Evolutionary conservation across 2,113 vertebrate genomes (phyloP), one percentile per base, ranked within the genome.

Genomic region (Rousettus leschenaultii): DNA sequence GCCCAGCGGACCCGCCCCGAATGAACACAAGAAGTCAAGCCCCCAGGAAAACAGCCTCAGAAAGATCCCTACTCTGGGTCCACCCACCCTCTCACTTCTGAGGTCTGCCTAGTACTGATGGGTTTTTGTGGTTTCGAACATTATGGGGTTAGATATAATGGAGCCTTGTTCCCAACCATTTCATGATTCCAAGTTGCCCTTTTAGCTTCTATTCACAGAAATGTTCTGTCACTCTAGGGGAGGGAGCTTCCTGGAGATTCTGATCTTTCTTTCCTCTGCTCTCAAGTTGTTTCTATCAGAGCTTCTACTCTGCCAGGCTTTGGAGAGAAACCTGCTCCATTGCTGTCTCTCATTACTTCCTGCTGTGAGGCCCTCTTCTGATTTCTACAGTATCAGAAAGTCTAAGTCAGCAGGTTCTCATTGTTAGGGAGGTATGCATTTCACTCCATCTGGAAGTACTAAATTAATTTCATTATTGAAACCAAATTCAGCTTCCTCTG

Each of bases 161-260:
- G 40, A 88, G 90, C 77, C 88, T 96, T 98, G 91, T 98, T 96
- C 24, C 83, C 70, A 65, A 40, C 19, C 38, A 15, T 66, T 33
- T 59, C 35, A 9, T 84, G 21, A 92, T 94, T 96, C 55, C 6
- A 4, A 85, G 28, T 48, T 96, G 91, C 92, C 79, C 91, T 83
- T 91, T 73, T 24, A 73, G 91, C 77, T 91, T 57, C 85, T 88
- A n/a, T 92, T 89, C 84, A 94, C 40, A 96, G 77, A 83, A 94
- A 92, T 96, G 74, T 26, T 93, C 3, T 63, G 38, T 83, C 61
- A 18, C 38, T 92, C 7, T 18, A 71, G 63, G 71, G 91, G 53
- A 73, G 80, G 93, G 61, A 55, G 30, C 68, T 92, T 90, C 86
- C 85, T 61, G 59, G 70, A 38, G 19, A 71, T 95, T 82, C 73